These are phyloP conservation scores for Agrochola lychnidis DNA, from an alignment of 2,888 invertebrate species.

Conservation along the genomic window DNA sequence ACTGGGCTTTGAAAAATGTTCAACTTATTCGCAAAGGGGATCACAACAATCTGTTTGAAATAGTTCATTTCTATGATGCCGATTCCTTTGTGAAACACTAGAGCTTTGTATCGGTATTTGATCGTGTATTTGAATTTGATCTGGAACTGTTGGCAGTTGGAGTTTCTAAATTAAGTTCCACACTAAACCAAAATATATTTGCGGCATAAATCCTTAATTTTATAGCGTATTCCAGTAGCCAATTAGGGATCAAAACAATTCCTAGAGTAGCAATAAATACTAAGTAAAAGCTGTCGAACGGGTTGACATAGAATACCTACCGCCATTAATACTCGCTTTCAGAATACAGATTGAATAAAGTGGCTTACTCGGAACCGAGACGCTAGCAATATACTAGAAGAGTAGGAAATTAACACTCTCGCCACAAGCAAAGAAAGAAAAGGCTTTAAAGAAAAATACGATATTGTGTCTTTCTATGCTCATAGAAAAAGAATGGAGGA, in stretches of 20 bases:
- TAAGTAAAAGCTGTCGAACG: slow-evolving; percentile 39
- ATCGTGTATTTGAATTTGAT: slow-evolving; percentile 38
- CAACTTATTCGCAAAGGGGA: slow-evolving; percentile 48
- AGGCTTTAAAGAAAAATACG: slow-evolving; percentile 41
- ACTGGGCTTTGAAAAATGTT: slow-evolving; percentile 53
- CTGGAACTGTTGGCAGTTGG: slow-evolving; percentile 8
- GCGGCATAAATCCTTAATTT: slow-evolving; percentile 25
- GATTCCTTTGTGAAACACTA: slow-evolving; percentile 37
- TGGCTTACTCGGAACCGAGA: slow-evolving; percentile 45
- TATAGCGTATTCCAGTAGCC: slow-evolving; percentile 26
- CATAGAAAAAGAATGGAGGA: slow-evolving; percentile 12
- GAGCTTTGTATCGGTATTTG: slow-evolving; percentile 32
- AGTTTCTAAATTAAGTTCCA: slow-evolving; percentile 23
- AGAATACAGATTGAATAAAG: slow-evolving; percentile 57
- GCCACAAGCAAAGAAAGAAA: slow-evolving; percentile 39
- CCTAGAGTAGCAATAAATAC: slow-evolving; percentile 46
- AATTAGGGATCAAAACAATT: slow-evolving; percentile 32
- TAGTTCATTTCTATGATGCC: slow-evolving; percentile 43
- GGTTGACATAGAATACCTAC: slow-evolving; percentile 39
- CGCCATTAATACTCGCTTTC: slow-evolving; percentile 49
- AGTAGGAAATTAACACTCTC: slow-evolving; percentile 52
- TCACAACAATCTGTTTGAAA: slow-evolving; percentile 53
- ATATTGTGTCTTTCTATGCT: slow-evolving; percentile 22
- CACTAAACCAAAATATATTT: background rate
- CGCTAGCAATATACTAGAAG: slow-evolving; percentile 33